A percentile compares a stretch with the other conserved stretches of the same genome.
Conservation (phyloP, 2,797 vertebrate species). For the Euthynnus affinis region DNA sequence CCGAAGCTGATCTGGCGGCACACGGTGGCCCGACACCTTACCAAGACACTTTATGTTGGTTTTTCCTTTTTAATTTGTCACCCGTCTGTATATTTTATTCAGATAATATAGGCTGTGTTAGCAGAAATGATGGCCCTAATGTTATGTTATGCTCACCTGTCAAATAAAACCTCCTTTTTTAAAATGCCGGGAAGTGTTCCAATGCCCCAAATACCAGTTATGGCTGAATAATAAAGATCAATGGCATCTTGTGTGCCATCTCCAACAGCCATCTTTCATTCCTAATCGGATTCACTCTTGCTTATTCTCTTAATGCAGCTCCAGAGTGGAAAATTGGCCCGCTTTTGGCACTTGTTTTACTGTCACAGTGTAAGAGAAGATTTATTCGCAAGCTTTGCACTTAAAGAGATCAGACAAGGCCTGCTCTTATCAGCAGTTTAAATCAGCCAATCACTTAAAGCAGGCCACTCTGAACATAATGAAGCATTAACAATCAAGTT, state of each 20-base stretch:
- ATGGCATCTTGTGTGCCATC: constrained; percentile 60
- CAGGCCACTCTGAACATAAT: constrained; percentile 81
- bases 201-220: constrained; percentile 53
- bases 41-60: no score
- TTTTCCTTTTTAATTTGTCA: no score
- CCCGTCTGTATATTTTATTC: not conserved
- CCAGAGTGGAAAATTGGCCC: constrained; percentile 71
- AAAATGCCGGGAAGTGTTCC: constrained; percentile 42
- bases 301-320: constrained; percentile 79
- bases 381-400: constrained; percentile 86
- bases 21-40: no score
- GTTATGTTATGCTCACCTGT: constrained; percentile 24
- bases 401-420: constrained; percentile 86
- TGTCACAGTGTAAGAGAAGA: constrained; percentile 77
- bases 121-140: constrained; percentile 25
- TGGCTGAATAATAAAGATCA: constrained; percentile 67
- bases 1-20: no score
- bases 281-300: constrained; percentile 69
- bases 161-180: constrained; percentile 39
- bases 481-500: constrained; percentile 85
- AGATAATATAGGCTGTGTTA: constrained; percentile 16
- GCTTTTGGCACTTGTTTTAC: constrained; percentile 82
- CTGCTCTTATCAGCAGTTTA: constrained; percentile 89
- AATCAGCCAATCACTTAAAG: constrained; percentile 89
- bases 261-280: constrained; percentile 70